Base-by-base conservation (phyloP, 2,888 invertebrate species). In the Chorisops tibialis region DNA sequence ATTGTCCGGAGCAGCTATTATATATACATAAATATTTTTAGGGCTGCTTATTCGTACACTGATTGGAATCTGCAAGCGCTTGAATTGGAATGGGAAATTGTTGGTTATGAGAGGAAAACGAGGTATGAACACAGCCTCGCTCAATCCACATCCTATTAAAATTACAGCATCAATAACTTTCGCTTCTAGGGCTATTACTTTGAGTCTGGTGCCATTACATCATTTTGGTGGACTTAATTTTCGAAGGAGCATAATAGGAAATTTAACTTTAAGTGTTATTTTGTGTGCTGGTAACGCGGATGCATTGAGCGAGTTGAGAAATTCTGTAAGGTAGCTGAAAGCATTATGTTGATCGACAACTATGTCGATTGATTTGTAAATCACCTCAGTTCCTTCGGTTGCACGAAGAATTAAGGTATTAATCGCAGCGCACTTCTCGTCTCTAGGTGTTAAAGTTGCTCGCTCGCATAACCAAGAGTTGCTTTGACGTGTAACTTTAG, bases 81-180 rank as follows among this genome's bases (percentile, higher is more conserved):
- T 70, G 58, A 73, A 70, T 58, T 65, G 51, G 49, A 73, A 65
- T 54, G 68, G 68, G 50, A 70, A 49, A 62, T 73, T 68, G 4
- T 63, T 71, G 52, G 70, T 70, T 59, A 75, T 73, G 67, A 73
- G 70, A 51, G 73, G 72, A 41, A 74, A 73, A 21, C 70, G 67
- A 65, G 72, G 71, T 47, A 74, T 67, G 6, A 70, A 66, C 30
- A 72, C 69, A 60, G 61, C 56, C 62, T 69, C 59, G 18, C 66
- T 59, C 65, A 66, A 65, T 59, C 43, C 63, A 59, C 63, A 64
- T 14, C 66, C 66, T 14, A 37, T 66, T 12, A 68, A 37, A 35
- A 71, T 69, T 3, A 66, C 70, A 21, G 69, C 68, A 61, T 69
- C 63, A 58, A 70, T 67, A 37, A 72, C 49, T 60, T 73, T 71